Conservation (phyloP, 2,888 invertebrate genomes). For the Pseudococcus longispinus region DNA sequence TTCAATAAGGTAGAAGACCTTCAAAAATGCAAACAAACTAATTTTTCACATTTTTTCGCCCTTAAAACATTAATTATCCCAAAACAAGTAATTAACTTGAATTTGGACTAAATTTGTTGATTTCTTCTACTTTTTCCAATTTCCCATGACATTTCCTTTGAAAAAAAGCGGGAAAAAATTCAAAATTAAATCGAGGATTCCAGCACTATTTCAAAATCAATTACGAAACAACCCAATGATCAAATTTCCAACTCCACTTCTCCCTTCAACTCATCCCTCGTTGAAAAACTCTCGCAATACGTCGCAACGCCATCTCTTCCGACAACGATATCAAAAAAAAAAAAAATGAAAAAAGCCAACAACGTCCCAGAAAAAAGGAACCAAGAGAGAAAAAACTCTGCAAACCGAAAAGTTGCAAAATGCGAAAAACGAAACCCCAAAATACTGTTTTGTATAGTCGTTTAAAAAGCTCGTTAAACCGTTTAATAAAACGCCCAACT, state of each 20-base stretch:
- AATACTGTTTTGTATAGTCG: constrained; percentile 38
- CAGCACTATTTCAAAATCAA: too few relatives aligned
- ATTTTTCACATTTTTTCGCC: too few relatives aligned
- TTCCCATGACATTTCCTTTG: too few relatives aligned
- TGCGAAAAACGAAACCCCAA: constrained; percentile 23
- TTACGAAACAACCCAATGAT: neutral
- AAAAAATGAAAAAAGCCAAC: neutral
- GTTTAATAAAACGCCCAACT: constrained; percentile 56
- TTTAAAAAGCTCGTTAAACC: constrained; percentile 56
- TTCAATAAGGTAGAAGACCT: too few relatives aligned
- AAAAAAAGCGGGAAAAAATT: too few relatives aligned
- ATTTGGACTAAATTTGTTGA: too few relatives aligned
- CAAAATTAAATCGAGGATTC: too few relatives aligned
- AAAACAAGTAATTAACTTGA: too few relatives aligned
- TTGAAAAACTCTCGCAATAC: too few relatives aligned
- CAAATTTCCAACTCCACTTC: neutral
- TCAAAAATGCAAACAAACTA: too few relatives aligned
- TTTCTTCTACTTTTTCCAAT: too few relatives aligned
- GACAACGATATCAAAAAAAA: neutral
- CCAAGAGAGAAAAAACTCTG: neutral
- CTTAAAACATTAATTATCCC: too few relatives aligned
- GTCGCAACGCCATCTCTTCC: neutral
- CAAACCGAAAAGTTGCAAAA: constrained; percentile 20
- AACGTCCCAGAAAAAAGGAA: neutral
- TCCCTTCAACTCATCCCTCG: neutral